Base-by-base conservation (phyloP, 2,797 vertebrate species). In the Melanotaenia pygmaea region DNA sequence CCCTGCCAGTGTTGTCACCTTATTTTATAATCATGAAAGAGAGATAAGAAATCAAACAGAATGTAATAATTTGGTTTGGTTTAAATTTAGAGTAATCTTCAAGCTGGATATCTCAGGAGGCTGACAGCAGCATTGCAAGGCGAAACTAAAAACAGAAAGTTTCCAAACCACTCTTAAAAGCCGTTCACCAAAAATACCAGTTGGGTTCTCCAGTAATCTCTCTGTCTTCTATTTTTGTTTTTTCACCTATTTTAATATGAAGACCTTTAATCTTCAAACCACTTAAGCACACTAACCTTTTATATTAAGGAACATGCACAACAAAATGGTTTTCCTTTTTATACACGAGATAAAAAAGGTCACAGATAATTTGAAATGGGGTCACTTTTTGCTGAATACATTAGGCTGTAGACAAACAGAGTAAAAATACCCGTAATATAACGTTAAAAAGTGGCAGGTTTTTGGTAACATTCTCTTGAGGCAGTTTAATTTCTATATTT, bases 231-330 rank as follows among this genome's bases (percentile, higher is more conserved):
- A 32, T 11, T 67, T 70, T 70, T 59, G 34, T 16, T 57, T 54
- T 61, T 50, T 38, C 5, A 5, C 38, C 22, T 34, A 32, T 56
- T 10, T 5, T 34, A 38, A 72, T 63, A 37, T 6, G 7, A 45
- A 61, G 47, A 43, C 47, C n/a, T 76, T 76, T 50, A 14, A n/a
- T 60, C 35, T 75, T 53, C 20, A 51, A 75, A 79, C 47, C 35
- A 72, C 72, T 77, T 71, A 20, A 38, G 59, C 38, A 22, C 56
- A 50, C 18, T 50, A 50, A n/a, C 45, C 45, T 20, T 50, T 50
- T 10, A n/a, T 20, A 20, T 50, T 20, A 50, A 50, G 45, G 45
- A 73, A 37, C 11, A 7, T 5, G 18, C 56, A 71, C 64, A 70
- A 71, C 38, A 64, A 63, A 38, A 53, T 50, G 20, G 56, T 76